phyloP scores from a whole-genome alignment of 2,888 invertebrate genomes.

The Hypomecis atomaria region DNA sequence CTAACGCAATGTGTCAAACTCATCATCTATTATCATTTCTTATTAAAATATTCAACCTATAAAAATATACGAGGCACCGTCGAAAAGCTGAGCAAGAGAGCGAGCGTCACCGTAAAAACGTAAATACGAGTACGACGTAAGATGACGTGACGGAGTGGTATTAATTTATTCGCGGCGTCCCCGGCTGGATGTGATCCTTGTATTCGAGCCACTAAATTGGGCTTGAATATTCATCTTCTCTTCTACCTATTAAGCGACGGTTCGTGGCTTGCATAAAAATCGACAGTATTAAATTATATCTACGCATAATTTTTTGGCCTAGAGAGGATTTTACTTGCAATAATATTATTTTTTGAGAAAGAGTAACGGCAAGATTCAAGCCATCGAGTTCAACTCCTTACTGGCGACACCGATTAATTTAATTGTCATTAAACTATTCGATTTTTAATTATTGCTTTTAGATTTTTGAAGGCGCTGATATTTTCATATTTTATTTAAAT shows the following conservation, averaged over 20 bases:
- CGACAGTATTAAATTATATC: slow-evolving; percentile 2
- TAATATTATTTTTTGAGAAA: too few species aligned
- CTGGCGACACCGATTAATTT: too few species aligned
- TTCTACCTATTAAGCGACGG: slow-evolving; percentile 26
- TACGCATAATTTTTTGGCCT: not conserved
- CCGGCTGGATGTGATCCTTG: slow-evolving; percentile 50
- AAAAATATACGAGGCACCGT: slow-evolving; percentile 14
- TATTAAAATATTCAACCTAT: not conserved
- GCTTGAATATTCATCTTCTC: slow-evolving; percentile 49
- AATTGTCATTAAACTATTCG: too few species aligned
- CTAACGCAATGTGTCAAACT: not conserved
- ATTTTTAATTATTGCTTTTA: too few species aligned
- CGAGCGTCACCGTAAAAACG: slow-evolving; percentile 42
- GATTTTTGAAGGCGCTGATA: too few species aligned
- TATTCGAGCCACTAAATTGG: slow-evolving; percentile 44
- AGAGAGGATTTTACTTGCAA: too few species aligned
- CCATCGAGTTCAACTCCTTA: too few species aligned
- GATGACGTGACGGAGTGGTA: slow-evolving; percentile 52
- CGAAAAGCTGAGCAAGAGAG: slow-evolving; percentile 44
- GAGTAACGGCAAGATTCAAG: too few species aligned
- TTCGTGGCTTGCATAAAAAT: slow-evolving; percentile 37
- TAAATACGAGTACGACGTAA: slow-evolving; percentile 37
- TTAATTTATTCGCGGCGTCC: slow-evolving; percentile 54
- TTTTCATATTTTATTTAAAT: too few species aligned
- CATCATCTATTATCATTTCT: not conserved